Percentiles rank a stretch among this genome's conserved stretches.
These are phyloP conservation scores for Lophotriccus pileatus DNA, from an alignment of 2,797 vertebrate genomes.

Conservation along the genomic window DNA sequence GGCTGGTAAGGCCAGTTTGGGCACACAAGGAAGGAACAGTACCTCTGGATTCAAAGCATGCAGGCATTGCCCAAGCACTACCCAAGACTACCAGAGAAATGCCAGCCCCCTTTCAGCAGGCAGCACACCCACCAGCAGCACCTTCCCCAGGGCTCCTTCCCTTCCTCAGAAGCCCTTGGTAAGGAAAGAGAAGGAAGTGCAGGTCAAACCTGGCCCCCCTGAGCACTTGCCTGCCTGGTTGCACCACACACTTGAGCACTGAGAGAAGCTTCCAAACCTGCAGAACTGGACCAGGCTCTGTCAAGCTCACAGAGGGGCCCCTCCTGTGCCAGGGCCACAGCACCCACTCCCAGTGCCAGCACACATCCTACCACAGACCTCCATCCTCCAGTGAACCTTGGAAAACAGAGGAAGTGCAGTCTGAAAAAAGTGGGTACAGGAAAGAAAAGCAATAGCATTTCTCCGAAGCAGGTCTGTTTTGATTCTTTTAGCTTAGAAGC, in stretches of 20 bases:
- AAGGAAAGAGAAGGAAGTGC: neutral
- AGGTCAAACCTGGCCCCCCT: neutral
- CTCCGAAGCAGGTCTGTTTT: neutral
- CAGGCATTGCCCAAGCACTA: neutral
- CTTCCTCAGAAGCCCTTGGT: neutral
- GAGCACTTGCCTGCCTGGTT: neutral
- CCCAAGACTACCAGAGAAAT: neutral
- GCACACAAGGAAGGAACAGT: neutral
- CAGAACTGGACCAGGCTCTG: neutral
- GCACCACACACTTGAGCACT: neutral
- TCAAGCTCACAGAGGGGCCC: neutral
- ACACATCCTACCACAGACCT: accelerated
- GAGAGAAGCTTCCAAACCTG: neutral
- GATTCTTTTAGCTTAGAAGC: neutral
- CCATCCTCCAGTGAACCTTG: neutral
- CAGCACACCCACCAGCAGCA: neutral
- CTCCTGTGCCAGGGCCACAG: neutral
- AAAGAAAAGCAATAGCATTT: neutral
- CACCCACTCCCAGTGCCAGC: neutral
- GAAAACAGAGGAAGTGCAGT: neutral
- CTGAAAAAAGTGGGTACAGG: neutral
- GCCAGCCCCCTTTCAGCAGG: neutral
- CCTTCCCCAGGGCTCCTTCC: neutral
- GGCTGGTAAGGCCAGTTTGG: neutral
- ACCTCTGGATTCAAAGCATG: neutral